Conservation (phyloP, 2,888 invertebrate species). For the Drosophila pseudotalamancana region DNA sequence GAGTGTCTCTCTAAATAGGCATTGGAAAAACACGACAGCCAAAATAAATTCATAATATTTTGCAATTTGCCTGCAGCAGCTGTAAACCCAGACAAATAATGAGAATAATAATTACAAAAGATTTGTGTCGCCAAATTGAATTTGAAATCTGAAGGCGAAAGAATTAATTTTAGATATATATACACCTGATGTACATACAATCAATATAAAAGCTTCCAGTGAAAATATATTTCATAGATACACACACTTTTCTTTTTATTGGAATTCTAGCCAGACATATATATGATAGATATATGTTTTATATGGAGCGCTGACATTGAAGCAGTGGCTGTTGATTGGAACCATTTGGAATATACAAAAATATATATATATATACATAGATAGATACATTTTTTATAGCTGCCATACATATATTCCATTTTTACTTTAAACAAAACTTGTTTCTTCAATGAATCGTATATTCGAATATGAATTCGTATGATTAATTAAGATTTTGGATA, state of each 20-base stretch:
- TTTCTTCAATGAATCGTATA: conserved; percentile 11
- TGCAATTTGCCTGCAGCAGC: conserved; percentile 54
- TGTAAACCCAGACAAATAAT: conserved; percentile 37
- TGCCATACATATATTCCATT: not conserved
- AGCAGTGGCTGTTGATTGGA: conserved; percentile 13
- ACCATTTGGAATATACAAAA: conserved; percentile 16
- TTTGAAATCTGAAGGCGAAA: conserved; percentile 1
- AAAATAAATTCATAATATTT: conserved; percentile 28
- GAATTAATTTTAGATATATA: not conserved
- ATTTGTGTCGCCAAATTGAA: conserved; percentile 40
- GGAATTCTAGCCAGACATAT: not conserved
- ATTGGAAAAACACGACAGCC: conserved; percentile 47
- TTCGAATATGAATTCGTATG: not conserved
- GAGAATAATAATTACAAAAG: conserved; percentile 34
- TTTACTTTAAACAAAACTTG: conserved; percentile 1
- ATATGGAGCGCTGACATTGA: conserved; percentile 45
- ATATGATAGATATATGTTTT: not conserved
- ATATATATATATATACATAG: not conserved
- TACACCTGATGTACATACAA: not conserved
- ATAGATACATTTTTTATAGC: not conserved
- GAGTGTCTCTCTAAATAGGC: conserved; percentile 63
- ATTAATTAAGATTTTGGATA: not conserved
- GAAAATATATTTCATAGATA: conserved; percentile 3
- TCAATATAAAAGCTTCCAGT: conserved; percentile 31
- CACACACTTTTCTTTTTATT: conserved; percentile 10